Evolutionary conservation across 2,113 vertebrate species (phyloP).

Genomic region (Cairina moschata): DNA sequence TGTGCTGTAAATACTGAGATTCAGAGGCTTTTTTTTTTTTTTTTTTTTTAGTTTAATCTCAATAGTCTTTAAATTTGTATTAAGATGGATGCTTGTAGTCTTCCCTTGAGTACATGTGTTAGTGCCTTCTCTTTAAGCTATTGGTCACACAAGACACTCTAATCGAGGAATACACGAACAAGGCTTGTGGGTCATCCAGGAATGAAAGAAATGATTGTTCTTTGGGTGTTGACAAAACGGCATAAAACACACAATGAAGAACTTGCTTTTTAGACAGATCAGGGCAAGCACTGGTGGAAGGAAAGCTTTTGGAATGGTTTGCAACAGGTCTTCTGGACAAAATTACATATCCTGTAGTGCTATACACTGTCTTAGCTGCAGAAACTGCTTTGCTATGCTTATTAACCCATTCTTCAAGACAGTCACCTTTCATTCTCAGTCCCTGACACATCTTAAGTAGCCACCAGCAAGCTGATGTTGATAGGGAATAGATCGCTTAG

Average conservation of each 20-base stretch:
- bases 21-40: not conserved
- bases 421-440: not conserved
- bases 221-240: not conserved
- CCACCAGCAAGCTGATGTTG: not conserved
- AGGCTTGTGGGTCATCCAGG: not conserved
- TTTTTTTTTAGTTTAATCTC: not conserved
- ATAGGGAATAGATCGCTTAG: not conserved
- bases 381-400: not conserved
- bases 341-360: not conserved
- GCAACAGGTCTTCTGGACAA: not conserved
- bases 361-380: not conserved
- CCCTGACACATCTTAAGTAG: not conserved
- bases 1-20: not conserved
- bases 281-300: not conserved
- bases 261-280: not conserved
- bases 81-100: not conserved
- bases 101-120: not conserved
- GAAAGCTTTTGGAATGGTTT: not conserved
- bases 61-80: not conserved
- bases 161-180: not conserved
- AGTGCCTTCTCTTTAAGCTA: not conserved
- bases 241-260: conserved; percentile 17
- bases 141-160: not conserved
- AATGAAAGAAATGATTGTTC: not conserved
- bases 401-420: not conserved